phyloP scores from a whole-genome alignment of 2,113 vertebrate species.

The Noctilio leporinus region DNA sequence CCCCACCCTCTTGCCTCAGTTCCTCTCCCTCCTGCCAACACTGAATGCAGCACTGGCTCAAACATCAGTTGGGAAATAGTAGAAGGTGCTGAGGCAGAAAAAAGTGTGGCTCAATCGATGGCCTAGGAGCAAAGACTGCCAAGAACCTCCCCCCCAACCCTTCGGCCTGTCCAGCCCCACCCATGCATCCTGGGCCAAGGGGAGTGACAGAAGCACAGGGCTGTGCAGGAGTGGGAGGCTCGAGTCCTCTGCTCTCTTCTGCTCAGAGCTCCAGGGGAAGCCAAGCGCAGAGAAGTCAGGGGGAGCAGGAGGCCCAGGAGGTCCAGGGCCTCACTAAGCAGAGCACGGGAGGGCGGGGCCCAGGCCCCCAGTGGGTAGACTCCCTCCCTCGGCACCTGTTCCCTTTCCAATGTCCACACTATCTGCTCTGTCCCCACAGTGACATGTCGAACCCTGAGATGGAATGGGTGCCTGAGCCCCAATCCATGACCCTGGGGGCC shows the following conservation, averaged over 20 bases:
- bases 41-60: slow-evolving; percentile 65
- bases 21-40: slow-evolving; percentile 51
- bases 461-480: slow-evolving; percentile 76
- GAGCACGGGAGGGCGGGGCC: background rate
- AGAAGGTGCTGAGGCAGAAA: slow-evolving; percentile 67
- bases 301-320: background rate
- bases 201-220: background rate
- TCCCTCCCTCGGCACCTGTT: background rate
- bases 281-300: background rate
- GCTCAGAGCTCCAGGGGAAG: background rate
- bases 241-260: background rate
- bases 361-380: background rate
- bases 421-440: slow-evolving; percentile 29
- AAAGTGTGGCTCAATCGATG: slow-evolving; percentile 51
- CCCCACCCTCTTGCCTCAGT: slow-evolving; percentile 41
- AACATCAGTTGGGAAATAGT: slow-evolving; percentile 45
- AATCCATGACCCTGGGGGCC: slow-evolving; percentile 87
- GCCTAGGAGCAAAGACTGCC: slow-evolving; percentile 51
- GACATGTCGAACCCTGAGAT: slow-evolving; percentile 79
- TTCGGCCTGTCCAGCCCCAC: background rate
- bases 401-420: background rate
- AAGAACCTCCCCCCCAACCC: background rate
- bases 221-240: background rate
- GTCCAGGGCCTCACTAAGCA: background rate
- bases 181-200: background rate